These are phyloP conservation scores for Paratrypauchen microcephalus DNA, from an alignment of 2,797 vertebrate species.

Conservation along the genomic window DNA sequence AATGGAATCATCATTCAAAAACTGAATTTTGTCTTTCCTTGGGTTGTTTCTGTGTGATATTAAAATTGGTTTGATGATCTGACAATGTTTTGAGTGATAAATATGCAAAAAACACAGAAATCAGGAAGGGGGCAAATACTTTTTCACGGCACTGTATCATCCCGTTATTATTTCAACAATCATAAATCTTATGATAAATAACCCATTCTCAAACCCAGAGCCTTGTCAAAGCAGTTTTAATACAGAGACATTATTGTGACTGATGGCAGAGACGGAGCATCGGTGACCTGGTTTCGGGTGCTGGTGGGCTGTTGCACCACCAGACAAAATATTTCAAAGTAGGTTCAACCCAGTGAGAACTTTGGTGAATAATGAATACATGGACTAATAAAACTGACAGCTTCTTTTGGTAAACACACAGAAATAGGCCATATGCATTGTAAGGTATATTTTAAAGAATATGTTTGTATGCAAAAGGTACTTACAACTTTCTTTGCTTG, in stretches of 20 bases:
- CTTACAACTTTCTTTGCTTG: background rate
- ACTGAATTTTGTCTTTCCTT: too few species aligned
- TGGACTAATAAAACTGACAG: constrained; percentile 8
- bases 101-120: too few species aligned
- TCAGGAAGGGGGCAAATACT: too few species aligned
- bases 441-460: background rate
- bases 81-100: too few species aligned
- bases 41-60: too few species aligned
- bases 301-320: constrained; percentile 27
- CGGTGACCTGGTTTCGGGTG: constrained; percentile 27
- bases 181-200: constrained; percentile 50
- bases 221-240: constrained; percentile 43
- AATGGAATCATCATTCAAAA: too few species aligned
- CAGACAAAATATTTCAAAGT: constrained; percentile 8
- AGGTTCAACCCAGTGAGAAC: background rate
- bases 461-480: background rate
- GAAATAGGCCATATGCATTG: background rate
- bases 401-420: background rate
- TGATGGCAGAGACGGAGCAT: constrained; percentile 43
- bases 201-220: constrained; percentile 37
- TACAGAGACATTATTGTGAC: constrained; percentile 41
- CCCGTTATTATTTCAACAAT: constrained; percentile 20
- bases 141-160: too few species aligned
- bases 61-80: too few species aligned
- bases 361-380: background rate